A percentile compares a stretch with the other conserved stretches of the same genome.
phyloP scores from a whole-genome alignment of 2,888 invertebrate species.

The Scrobipalpa atriplicella region DNA sequence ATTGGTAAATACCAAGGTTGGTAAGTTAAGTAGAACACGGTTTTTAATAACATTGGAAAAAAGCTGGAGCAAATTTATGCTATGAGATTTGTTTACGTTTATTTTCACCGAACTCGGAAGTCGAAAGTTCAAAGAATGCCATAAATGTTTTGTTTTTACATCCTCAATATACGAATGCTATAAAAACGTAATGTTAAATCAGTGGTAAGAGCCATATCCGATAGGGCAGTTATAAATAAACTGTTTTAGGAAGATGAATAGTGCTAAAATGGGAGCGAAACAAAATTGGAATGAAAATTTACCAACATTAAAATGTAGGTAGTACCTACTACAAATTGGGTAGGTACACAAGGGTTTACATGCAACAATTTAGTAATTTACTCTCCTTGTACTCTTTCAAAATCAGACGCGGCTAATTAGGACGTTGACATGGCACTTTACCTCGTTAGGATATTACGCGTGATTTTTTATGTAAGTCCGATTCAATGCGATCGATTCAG shows the following conservation, averaged over 20 bases:
- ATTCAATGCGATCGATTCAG: no score
- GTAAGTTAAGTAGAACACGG: background rate
- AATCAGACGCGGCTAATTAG: no score
- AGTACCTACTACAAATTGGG: no score
- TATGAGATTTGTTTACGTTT: background rate
- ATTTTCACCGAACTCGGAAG: constrained; percentile 18
- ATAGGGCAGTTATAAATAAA: constrained; percentile 12
- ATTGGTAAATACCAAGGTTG: constrained; percentile 14
- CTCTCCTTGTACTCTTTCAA: no score
- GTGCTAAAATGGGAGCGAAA: background rate
- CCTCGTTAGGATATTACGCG: no score
- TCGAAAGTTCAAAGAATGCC: constrained; percentile 18
- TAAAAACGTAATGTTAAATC: constrained; percentile 19
- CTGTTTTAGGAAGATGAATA: background rate
- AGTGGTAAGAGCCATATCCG: constrained; percentile 15
- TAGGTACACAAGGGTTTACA: no score
- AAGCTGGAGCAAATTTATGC: no score
- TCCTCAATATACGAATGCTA: constrained; percentile 12
- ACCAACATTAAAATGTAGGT: background rate
- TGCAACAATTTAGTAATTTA: no score
- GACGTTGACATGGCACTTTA: no score
- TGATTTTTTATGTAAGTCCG: no score
- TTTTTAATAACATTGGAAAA: background rate
- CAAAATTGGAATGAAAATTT: background rate
- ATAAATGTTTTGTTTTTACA: constrained; percentile 14